phyloP scores from a whole-genome alignment of 2,113 vertebrate species.

The Arvicanthis niloticus region DNA sequence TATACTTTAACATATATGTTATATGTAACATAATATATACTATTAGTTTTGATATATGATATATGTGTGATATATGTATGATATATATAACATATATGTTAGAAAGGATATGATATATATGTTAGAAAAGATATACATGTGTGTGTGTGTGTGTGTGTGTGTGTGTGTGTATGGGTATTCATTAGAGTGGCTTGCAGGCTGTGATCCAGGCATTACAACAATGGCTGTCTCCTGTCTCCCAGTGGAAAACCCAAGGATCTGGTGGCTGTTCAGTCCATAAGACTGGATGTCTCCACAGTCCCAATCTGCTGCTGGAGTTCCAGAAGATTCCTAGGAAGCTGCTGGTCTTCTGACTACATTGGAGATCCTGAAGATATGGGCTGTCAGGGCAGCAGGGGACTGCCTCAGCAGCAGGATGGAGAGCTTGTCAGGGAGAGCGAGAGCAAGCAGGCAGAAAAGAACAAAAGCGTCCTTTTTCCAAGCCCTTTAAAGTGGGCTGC shows the following conservation, averaged over 20 bases:
- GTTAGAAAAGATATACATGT: too few species aligned
- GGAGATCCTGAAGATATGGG: background rate
- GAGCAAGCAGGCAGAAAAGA: background rate
- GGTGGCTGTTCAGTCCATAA: background rate
- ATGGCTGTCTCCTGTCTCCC: background rate
- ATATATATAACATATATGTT: too few species aligned
- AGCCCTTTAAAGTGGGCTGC: background rate
- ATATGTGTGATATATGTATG: too few species aligned
- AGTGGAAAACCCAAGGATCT: background rate
- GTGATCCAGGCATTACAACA: background rate
- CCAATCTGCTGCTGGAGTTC: background rate
- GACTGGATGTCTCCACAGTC: background rate
- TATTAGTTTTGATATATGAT: background rate
- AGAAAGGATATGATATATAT: too few species aligned
- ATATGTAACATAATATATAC: background rate
- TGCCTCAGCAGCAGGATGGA: background rate
- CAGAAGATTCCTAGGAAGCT: background rate
- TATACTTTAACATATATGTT: background rate
- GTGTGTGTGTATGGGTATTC: too few species aligned
- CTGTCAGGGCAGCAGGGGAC: background rate
- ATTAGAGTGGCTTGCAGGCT: background rate
- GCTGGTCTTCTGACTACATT: background rate
- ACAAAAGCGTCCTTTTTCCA: background rate
- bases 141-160: background rate
- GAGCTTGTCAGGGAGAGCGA: too few species aligned